These are phyloP conservation scores for Syrrhaptes paradoxus DNA, from an alignment of 2,113 vertebrate genomes.

Conservation along the genomic window DNA sequence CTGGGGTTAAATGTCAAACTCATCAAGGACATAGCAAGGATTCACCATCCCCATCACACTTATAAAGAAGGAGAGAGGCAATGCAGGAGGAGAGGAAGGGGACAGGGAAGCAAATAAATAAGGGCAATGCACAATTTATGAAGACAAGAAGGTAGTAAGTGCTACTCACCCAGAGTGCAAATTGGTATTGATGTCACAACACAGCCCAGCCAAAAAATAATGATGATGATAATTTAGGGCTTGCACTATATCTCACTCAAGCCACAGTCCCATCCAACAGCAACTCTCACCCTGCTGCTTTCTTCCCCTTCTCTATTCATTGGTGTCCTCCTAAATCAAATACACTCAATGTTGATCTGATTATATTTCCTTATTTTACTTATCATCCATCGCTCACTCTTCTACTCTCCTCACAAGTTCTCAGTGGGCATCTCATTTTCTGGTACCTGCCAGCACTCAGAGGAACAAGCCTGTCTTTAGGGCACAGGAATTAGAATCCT, in stretches of 20 bases:
- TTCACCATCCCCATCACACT: background rate
- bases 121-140: constrained; percentile 69
- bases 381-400: background rate
- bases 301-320: constrained; percentile 50
- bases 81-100: constrained; percentile 3
- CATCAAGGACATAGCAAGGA: constrained; percentile 3
- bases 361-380: constrained; percentile 64
- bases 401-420: background rate
- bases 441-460: background rate
- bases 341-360: constrained; percentile 53
- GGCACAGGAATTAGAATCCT: background rate
- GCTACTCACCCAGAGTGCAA: constrained; percentile 62
- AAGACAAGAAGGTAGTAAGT: constrained; percentile 69
- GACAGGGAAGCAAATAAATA: constrained; percentile 58
- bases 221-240: constrained; percentile 64
- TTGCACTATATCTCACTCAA: constrained; percentile 61
- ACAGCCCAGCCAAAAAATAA: constrained; percentile 66
- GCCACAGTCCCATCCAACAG: constrained; percentile 21
- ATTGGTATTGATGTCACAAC: constrained; percentile 71
- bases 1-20: background rate
- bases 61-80: background rate
- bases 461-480: background rate
- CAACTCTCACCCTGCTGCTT: constrained; percentile 26
- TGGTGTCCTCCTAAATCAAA: constrained; percentile 65
- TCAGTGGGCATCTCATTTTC: background rate